These are phyloP conservation scores for Oncopeltus fasciatus DNA, from an alignment of 1,140 invertebrate genomes.

Conservation along the genomic window DNA sequence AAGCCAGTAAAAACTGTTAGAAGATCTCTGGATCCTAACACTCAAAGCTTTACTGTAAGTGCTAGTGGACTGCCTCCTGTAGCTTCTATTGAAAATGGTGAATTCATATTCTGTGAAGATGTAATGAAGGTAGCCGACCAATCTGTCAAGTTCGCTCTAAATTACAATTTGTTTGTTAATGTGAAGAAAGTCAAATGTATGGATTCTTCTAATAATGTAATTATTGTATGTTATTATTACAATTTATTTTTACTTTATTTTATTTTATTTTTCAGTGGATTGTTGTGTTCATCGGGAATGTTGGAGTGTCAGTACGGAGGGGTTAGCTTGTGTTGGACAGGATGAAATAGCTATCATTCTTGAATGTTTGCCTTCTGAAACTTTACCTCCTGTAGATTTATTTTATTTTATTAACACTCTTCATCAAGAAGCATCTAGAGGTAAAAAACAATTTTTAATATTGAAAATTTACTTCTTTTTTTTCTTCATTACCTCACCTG, in stretches of 20 bases:
- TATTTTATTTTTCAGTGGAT: conserved; percentile 43
- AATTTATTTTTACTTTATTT: conserved; percentile 6
- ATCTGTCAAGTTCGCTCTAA: conserved; percentile 60
- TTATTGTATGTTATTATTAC: not conserved
- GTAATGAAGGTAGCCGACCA: conserved; percentile 26
- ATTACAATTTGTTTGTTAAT: conserved; percentile 59
- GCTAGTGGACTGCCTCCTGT: conserved; percentile 23
- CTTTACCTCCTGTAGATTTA: conserved; percentile 55
- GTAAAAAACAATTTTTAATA: no score
- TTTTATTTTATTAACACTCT: conserved; percentile 60
- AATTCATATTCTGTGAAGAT: conserved; percentile 11
- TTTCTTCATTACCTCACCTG: no score
- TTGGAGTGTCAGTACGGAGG: conserved; percentile 68
- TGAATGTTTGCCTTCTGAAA: conserved; percentile 55
- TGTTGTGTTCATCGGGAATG: conserved; percentile 67
- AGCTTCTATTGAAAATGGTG: conserved; percentile 4
- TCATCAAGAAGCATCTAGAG: conserved; percentile 63
- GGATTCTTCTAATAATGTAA: conserved; percentile 7
- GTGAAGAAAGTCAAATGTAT: conserved; percentile 53
- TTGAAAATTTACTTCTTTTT: no score
- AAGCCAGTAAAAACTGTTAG: conserved; percentile 1
- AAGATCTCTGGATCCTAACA: conserved; percentile 23
- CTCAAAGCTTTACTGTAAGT: conserved; percentile 24
- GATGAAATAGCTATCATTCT: conserved; percentile 72
- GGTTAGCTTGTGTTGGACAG: conserved; percentile 67